These are phyloP conservation scores for Bursaphelenchus okinawaensis DNA, from an alignment of 2,888 invertebrate genomes.

Conservation along the genomic window DNA sequence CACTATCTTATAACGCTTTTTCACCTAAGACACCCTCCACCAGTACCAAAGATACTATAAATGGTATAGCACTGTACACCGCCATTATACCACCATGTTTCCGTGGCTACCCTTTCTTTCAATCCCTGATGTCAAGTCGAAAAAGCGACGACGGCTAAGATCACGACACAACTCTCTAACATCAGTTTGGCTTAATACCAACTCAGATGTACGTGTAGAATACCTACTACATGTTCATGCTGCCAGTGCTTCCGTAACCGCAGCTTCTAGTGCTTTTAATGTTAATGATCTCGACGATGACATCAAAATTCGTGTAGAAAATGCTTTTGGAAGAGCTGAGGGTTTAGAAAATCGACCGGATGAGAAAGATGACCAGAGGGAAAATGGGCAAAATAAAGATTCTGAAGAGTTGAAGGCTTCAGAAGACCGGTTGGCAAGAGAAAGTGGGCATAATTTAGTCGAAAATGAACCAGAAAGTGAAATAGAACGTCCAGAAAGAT, in stretches of 20 bases:
- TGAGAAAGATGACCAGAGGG: too few species aligned
- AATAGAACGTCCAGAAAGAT: background rate
- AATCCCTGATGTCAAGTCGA: slow-evolving; percentile 9
- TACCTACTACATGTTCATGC: slow-evolving; percentile 5
- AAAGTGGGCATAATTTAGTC: too few species aligned
- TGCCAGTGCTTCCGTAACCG: background rate
- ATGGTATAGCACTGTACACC: too few species aligned
- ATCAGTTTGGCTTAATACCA: slow-evolving; percentile 4
- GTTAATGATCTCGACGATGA: background rate
- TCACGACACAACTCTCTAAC: slow-evolving; percentile 6
- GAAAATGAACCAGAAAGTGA: background rate
- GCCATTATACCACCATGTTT: slow-evolving; percentile 21
- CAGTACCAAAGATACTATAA: too few species aligned
- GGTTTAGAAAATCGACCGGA: too few species aligned
- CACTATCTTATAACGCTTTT: too few species aligned
- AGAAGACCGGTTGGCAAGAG: too few species aligned
- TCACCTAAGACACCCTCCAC: too few species aligned
- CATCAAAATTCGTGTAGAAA: too few species aligned
- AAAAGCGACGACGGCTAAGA: slow-evolving; percentile 3
- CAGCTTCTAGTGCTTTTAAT: background rate
- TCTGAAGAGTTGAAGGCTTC: background rate
- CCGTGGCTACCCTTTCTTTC: slow-evolving; percentile 28
- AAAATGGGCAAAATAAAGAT: too few species aligned
- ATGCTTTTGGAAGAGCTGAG: too few species aligned
- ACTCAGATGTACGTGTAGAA: slow-evolving; percentile 3